These are phyloP conservation scores for Trichonephila clavata DNA, from an alignment of 1,140 invertebrate genomes.

Conservation along the genomic window DNA sequence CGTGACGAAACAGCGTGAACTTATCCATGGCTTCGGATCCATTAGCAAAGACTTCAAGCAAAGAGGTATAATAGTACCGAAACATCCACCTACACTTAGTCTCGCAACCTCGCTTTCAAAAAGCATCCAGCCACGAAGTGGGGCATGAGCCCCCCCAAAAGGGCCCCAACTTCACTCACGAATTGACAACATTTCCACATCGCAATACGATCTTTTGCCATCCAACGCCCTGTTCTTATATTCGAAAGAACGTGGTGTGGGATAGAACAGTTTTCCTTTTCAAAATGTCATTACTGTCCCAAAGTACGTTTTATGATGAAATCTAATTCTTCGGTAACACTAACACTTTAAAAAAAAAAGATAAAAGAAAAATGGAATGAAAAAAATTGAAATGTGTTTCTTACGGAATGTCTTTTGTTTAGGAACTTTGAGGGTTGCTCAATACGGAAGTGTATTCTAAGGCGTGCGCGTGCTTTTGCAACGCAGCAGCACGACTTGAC, in stretches of 20 bases:
- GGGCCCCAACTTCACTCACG: constrained; percentile 57
- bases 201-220: constrained; percentile 31
- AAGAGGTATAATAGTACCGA: not conserved
- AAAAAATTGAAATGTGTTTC: not conserved
- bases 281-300: constrained; percentile 58
- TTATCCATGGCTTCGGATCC: not conserved
- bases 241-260: not conserved
- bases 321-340: constrained; percentile 9
- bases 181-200: constrained; percentile 30
- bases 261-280: not conserved
- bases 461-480: not conserved
- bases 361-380: not conserved
- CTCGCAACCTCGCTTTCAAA: not conserved
- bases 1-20: not conserved
- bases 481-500: not conserved
- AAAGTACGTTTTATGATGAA: constrained; percentile 18
- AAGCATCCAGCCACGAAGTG: constrained; percentile 61
- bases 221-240: not conserved
- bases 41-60: not conserved
- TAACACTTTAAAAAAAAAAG: not conserved
- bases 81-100: constrained; percentile 64
- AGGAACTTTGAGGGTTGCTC: not conserved
- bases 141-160: constrained; percentile 37
- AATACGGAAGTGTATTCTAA: constrained; percentile 2
- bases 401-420: constrained; percentile 55